Evolutionary conservation across 2,113 vertebrate genomes (phyloP).

Genomic region (Brienomyrus brachyistius): DNA sequence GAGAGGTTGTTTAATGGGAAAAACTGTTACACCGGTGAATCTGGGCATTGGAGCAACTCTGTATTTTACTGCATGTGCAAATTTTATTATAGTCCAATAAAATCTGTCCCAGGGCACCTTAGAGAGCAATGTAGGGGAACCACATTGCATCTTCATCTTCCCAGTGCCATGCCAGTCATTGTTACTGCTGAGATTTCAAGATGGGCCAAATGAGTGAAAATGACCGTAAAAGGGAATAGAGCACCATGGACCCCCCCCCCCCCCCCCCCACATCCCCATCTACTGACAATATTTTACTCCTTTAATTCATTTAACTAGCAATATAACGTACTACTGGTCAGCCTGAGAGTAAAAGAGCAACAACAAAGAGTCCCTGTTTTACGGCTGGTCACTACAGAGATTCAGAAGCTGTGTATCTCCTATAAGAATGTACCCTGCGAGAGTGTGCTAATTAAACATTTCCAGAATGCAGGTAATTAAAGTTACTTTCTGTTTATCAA

Average conservation of each 20-base stretch:
- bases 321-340: not conserved
- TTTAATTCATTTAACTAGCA: not conserved
- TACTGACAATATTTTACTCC: not conserved
- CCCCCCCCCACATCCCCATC: too few species aligned
- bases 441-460: not conserved
- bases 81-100: slow-evolving; percentile 36
- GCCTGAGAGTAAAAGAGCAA: not conserved
- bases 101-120: slow-evolving; percentile 14
- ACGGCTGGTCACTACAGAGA: not conserved
- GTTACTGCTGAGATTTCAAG: not conserved
- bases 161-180: not conserved
- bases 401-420: not conserved
- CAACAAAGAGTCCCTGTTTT: not conserved
- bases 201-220: not conserved
- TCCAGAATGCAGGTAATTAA: not conserved
- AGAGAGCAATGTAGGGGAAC: not conserved
- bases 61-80: slow-evolving; percentile 33
- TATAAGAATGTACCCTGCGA: not conserved
- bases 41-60: slow-evolving; percentile 15
- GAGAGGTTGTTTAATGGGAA: slow-evolving; percentile 14
- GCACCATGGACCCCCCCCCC: not conserved
- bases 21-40: not conserved
- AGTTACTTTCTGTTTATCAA: not conserved
- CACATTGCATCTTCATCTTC: slow-evolving; percentile 3
- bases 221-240: not conserved